Evolutionary conservation across 2,113 vertebrate species (phyloP), one percentile per base, ranked within the genome.

Genomic region (Trogon surrucura): DNA sequence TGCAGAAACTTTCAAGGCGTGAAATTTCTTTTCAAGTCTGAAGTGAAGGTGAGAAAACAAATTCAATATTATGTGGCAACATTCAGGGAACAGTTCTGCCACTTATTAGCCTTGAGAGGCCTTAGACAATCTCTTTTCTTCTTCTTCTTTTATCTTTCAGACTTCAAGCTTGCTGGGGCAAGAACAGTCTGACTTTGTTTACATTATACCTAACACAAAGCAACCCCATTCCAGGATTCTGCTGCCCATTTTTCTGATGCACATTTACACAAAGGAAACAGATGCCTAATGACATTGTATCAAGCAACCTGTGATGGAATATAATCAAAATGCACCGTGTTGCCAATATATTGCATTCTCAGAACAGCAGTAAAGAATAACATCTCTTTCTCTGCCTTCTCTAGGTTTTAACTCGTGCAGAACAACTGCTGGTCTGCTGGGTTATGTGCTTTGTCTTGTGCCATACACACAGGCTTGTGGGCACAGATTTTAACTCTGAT

Each of bases 381-480:
- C 8, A 41, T 44, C 41, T 64, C 36, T 81, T 80, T 74, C 47
- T 62, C 38, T 78, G 14, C 9, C 50, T 81, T 80, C 57, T 34
- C 83, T 79, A 2, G 26, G 12, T 71, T 92, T 74, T 72, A 54
- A n/a, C 3, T 3, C 6, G 3, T 47, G 34, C 21, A 16, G 36
- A 41, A 4, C 34, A 29, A 8, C 58, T 12, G 32, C 69, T n/a
- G 36, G 44, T 79, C 22, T 30, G 2, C 38, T 9, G 58, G 23
- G 16, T 38, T 18, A 1, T 0, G 0, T 5, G 36, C 54, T 50
- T 16, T 54, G 50, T 18, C 53, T 7, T 3, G 3, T 5, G 30
- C 41, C 1, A 1, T 5, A 23, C 64, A 6, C 1, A 0, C 2
- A 4, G 9, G 26, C 44, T 67, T 65, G 74, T 27, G 58, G 51